Evolutionary conservation across 1,140 invertebrate genomes (phyloP), one percentile per base, ranked within the genome.

Genomic region (Zeugodacus cucurbitae): DNA sequence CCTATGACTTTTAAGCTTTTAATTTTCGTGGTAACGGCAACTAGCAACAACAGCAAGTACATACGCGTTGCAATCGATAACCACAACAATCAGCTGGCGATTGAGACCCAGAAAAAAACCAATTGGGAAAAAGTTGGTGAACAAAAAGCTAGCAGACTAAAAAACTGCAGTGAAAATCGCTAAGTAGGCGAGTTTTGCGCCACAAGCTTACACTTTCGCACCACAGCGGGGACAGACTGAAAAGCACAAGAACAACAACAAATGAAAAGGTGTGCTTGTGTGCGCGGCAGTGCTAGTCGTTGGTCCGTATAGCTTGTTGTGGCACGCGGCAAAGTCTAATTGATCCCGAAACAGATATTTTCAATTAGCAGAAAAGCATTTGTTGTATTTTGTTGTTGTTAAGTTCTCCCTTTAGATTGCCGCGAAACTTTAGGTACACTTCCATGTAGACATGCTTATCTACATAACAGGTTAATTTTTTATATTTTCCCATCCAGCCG

Each of bases 351-450:
- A 92, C 91, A 92, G 91, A 92, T 92, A 92, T 92, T 92, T 92
- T 92, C 91, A 92, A 92, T 92, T 92, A 92, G 91, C 91, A 92
- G 90, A 89, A 92, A 91, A 92, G 91, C 91, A 92, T 92, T 92
- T 78, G 58, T 62, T 62, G 41, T 34, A 44, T 62, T 88, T 88
- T 88, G 57, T 87, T 88, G 37, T 62, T 57, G 44, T 59, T n/a
- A 59, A 41, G 44, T 87, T 87, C 88, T 89, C 59, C 89, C 88
- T 86, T 78, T 8, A 44, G 37, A 44, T 62, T 87, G 37, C 59
- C 26, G 26, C 26, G 54, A 86, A 86, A 59, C 37, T 86, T 86
- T 59, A 17, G 59, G 82, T 86, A 58, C 2, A 34, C 0, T 86
- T 32, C 6, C 11, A 34, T 29, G 14, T 34, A 34, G 29, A 41